Base-by-base conservation (phyloP, 2,797 vertebrate genomes). In the Ctenosaura bakeri region DNA sequence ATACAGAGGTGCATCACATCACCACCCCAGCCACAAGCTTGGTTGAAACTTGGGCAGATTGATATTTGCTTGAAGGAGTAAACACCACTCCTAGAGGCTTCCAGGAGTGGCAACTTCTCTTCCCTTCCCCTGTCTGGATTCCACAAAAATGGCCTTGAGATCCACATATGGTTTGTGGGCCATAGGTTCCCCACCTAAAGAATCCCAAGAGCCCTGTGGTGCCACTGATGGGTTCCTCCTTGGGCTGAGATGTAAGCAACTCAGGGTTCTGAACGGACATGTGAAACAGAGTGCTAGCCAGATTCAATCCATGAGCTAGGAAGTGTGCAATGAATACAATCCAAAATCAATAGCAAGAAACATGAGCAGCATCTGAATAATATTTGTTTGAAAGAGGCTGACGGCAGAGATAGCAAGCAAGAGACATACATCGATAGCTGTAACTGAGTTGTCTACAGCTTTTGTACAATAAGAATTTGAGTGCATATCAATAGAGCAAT, bases 291-390 rank as follows among this genome's bases (percentile, higher is more conserved):
- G 88, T 90, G 89, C 38, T 0, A 92, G 91, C 82, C 94, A 88
- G 91, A 91, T 91, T 87, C 93, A 92, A 93, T 93, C 91, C 66
- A 69, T 89, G 90, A 92, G 93, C 95, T 89, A 5, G n/a, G 96
- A 96, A 97, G 95, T 91, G 94, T 81, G 95, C 94, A 95, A 97
- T 94, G 96, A 97, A 97, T 76, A 89, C 95, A 94, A 96, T 96
- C 94, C 96, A 95, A 97, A 97, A 98, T 98, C 97, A 96, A 97
- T 97, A 97, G 66, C 91, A 92, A 96, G 95, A 97, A 97, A 97
- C 96, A 96, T 97, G 96, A 96, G 96, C 95, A 95, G 95, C 95
- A 97, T 97, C 96, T 97, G 97, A 97, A 97, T 97, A 97, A 92
- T 93, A 97, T 96, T 95, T 95, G 97, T 94, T 93, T 66, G 94